Conservation (phyloP, 2,797 vertebrate genomes). For the Lerista edwardsae region DNA sequence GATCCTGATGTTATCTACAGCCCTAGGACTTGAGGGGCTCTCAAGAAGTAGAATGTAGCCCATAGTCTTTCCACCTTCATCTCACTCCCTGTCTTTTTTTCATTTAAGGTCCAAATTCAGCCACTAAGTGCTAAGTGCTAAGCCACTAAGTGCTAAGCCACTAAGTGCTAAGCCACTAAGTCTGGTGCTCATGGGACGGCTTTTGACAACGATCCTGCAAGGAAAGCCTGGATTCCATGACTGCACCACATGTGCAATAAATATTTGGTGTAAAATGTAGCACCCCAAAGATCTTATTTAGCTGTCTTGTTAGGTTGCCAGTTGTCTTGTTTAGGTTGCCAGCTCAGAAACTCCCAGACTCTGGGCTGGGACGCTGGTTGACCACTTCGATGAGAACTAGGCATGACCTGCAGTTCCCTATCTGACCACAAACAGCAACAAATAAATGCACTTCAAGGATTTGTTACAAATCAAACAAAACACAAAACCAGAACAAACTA, state of each 20-base stretch:
- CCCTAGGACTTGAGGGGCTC: too few species aligned
- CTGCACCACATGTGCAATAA: neutral
- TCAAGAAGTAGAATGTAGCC: too few species aligned
- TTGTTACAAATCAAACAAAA: neutral
- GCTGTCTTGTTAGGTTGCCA: neutral
- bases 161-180: too few species aligned
- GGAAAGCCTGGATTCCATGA: too few species aligned
- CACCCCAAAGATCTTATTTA: rapidly evolving
- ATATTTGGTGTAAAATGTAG: neutral
- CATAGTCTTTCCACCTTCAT: neutral
- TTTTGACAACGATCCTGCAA: neutral
- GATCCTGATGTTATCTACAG: too few species aligned
- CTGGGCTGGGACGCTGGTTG: too few species aligned
- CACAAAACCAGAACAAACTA: neutral
- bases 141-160: too few species aligned
- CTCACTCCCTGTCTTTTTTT: neutral
- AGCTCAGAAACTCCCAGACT: neutral
- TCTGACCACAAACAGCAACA: neutral
- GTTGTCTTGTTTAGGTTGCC: too few species aligned
- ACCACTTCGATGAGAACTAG: neutral
- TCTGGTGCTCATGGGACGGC: neutral
- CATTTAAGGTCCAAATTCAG: neutral
- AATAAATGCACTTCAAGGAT: neutral
- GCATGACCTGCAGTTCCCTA: neutral
- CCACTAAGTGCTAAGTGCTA: too few species aligned